Evolutionary conservation across 2,888 invertebrate species (phyloP).

Genomic region (Diogma glabrata): DNA sequence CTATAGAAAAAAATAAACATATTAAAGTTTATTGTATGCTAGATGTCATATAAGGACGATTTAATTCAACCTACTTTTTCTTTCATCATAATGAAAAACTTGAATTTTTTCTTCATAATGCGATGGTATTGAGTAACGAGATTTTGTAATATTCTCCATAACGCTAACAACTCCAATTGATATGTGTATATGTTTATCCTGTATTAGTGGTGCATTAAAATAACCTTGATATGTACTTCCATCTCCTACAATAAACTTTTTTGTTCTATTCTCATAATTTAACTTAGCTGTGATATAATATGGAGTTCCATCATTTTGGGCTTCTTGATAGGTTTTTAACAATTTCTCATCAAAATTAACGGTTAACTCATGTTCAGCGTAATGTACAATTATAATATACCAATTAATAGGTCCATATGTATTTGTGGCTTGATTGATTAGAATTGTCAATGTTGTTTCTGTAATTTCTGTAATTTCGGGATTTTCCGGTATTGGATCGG

Average conservation of each 20-base stretch:
- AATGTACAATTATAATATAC: conserved; percentile 58
- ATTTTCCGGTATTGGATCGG: neutral
- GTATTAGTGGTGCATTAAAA: conserved; percentile 60
- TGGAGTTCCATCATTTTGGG: conserved; percentile 52
- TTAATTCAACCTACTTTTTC: too few species aligned
- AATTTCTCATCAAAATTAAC: conserved; percentile 50
- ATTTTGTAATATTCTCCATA: conserved; percentile 50
- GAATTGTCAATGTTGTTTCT: conserved; percentile 51
- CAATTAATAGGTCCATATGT: conserved; percentile 66
- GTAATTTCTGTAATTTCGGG: conserved; percentile 1
- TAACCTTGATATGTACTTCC: conserved; percentile 58
- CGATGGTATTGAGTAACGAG: conserved; percentile 49
- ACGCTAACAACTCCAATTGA: conserved; percentile 60
- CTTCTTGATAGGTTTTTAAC: conserved; percentile 52
- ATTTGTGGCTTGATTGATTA: conserved; percentile 55
- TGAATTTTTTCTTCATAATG: conserved; percentile 20
- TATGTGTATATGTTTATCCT: conserved; percentile 50
- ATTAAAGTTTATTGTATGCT: neutral
- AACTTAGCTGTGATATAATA: conserved; percentile 80
- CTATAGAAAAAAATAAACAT: too few species aligned
- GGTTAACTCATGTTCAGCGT: conserved; percentile 52
- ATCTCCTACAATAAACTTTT: conserved; percentile 68
- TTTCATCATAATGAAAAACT: neutral
- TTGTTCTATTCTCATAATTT: conserved; percentile 47
- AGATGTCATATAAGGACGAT: too few species aligned